phyloP scores from a whole-genome alignment of 2,797 vertebrate genomes.

The Gallirallus australis region DNA sequence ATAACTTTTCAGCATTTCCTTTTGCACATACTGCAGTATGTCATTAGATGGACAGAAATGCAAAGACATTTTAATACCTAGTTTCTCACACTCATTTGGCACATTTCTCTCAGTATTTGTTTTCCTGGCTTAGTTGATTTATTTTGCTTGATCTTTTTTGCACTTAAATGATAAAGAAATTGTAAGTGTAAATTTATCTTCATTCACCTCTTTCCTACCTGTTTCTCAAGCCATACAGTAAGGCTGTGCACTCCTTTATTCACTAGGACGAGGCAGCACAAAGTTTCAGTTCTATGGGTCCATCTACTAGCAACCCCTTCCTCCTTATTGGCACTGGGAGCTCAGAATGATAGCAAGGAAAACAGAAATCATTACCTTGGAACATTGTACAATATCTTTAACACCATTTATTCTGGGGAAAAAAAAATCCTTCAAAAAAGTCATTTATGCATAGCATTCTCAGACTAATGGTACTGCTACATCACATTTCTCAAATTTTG shows the following conservation, averaged over 20 bases:
- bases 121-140: not conserved
- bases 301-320: not conserved
- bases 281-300: not conserved
- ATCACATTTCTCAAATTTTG: not conserved
- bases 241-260: not conserved
- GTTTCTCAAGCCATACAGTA: not conserved
- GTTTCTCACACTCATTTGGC: not conserved
- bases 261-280: not conserved
- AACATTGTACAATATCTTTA: not conserved
- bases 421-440: not conserved
- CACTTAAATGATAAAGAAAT: not conserved
- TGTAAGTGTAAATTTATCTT: not conserved
- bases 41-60: not conserved
- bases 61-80: not conserved
- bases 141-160: not conserved
- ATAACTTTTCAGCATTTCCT: not conserved
- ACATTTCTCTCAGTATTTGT: not conserved
- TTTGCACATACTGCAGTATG: not conserved
- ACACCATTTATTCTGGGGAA: not conserved
- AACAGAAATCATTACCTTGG: not conserved
- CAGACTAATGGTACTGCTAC: not conserved
- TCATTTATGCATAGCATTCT: not conserved
- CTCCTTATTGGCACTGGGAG: accelerated
- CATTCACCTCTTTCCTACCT: not conserved
- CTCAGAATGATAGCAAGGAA: not conserved